phyloP scores from a whole-genome alignment of 2,797 vertebrate species.

The Mormyrus proboscirostris region DNA sequence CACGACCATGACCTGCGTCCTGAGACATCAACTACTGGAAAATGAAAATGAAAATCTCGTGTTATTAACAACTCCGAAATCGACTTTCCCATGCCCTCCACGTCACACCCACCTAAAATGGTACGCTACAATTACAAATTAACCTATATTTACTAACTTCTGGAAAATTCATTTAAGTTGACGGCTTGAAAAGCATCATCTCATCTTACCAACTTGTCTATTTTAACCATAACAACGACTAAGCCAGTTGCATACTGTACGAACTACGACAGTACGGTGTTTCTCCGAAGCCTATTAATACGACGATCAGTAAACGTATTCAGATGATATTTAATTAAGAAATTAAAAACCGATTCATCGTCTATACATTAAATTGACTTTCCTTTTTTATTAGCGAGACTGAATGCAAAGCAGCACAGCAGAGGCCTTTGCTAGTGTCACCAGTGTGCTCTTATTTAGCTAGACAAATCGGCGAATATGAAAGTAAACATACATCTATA shows the following conservation, averaged over 20 bases:
- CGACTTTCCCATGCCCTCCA: not conserved
- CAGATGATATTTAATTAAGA: not conserved
- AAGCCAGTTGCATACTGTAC: not conserved
- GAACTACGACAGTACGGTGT: not conserved
- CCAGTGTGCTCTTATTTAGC: not conserved
- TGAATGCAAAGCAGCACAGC: not conserved
- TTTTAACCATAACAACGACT: not conserved
- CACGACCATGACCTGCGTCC: not conserved
- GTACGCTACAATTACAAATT: not conserved
- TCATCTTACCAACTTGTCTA: not conserved
- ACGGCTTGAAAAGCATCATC: not conserved
- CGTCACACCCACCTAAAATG: not conserved
- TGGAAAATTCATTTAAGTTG: not conserved
- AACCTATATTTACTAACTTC: not conserved
- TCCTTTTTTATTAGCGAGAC: not conserved
- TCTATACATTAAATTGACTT: not conserved
- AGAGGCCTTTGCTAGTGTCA: not conserved
- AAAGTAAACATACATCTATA: not conserved
- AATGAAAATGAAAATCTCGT: not conserved
- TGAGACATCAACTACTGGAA: not conserved
- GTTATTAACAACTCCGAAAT: not conserved
- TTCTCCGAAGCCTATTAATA: not conserved
- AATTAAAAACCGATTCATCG: not conserved
- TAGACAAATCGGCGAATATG: not conserved
- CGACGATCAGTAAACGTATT: not conserved